Evolutionary conservation across 2,888 invertebrate species (phyloP).

Genomic region (Acanthosepion lycidas): DNA sequence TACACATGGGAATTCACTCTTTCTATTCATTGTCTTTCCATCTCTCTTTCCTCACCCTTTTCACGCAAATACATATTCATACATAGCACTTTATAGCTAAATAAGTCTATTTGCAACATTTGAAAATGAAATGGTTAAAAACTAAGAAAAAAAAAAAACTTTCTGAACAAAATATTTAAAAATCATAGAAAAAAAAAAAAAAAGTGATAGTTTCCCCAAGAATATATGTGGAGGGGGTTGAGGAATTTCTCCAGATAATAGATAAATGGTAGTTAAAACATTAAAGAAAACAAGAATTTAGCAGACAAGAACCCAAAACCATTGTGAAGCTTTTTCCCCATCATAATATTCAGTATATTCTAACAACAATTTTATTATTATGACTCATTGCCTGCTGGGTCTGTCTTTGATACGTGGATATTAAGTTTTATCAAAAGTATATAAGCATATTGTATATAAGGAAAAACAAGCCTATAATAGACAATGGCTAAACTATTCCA

Average conservation of each 20-base stretch:
- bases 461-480: background rate
- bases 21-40: too few species aligned
- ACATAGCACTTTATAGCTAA: too few species aligned
- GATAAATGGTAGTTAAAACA: background rate
- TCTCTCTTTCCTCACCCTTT: too few species aligned
- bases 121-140: background rate
- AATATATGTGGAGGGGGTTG: background rate
- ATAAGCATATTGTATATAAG: background rate
- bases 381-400: background rate
- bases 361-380: constrained; percentile 16
- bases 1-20: too few species aligned
- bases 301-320: background rate
- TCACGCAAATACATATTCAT: too few species aligned
- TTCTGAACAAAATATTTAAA: background rate
- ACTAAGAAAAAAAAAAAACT: background rate
- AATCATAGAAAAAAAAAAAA: too few species aligned
- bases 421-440: background rate
- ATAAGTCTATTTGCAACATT: too few species aligned
- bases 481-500: background rate
- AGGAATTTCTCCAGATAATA: background rate
- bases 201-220: background rate
- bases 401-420: background rate
- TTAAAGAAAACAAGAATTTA: background rate
- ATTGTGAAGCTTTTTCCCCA: background rate
- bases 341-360: background rate